Evolutionary conservation across 2,888 invertebrate genomes (phyloP), one percentile per base, ranked within the genome.

Genomic region (Hypercompe scribonia): DNA sequence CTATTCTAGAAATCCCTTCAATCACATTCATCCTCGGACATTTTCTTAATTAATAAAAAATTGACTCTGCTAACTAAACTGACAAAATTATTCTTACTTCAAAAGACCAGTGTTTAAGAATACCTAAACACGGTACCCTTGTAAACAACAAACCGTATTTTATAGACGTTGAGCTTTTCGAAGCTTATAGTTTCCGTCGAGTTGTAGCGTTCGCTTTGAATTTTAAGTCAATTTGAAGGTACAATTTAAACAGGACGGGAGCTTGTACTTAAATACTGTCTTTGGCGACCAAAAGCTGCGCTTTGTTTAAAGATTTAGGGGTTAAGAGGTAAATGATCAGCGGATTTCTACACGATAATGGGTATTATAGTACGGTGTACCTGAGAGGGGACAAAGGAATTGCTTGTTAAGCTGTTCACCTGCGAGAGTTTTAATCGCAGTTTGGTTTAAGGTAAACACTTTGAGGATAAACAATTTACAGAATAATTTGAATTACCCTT

Each of bases 211-310:
- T 67, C n/a, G 64, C 58, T 58, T 61, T 65, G 68, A 75, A 70
- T 72, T 80, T 74, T 54, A 73, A 78, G 73, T 73, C 70, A 69
- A 80, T 78, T 78, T 82, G 54, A 73, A 82, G 71, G 74, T 72
- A 74, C 36, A 72, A 70, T 81, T 81, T 80, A 74, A 81, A 74
- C 70, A 72, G 58, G 58, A 36, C 65, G 28, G 72, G 31, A 42
- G 66, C 34, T 77, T 75, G 50, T n/a, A 50, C 46, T 54, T 70
- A 69, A 77, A 80, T 74, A 66, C 42, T 66, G 66, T 66, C 42
- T 66, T 11, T 24, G 28, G 65, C 42, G 31, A 31, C 42, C 31
- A 66, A 66, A 46, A 46, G 42, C 66, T 31, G 42, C 31, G 42
- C 31, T 66, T 66, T 66, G 31, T 66, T 46, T 31, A 31, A 28